phyloP scores from a whole-genome alignment of 1,140 invertebrate genomes.

The Aphidius gifuensis region DNA sequence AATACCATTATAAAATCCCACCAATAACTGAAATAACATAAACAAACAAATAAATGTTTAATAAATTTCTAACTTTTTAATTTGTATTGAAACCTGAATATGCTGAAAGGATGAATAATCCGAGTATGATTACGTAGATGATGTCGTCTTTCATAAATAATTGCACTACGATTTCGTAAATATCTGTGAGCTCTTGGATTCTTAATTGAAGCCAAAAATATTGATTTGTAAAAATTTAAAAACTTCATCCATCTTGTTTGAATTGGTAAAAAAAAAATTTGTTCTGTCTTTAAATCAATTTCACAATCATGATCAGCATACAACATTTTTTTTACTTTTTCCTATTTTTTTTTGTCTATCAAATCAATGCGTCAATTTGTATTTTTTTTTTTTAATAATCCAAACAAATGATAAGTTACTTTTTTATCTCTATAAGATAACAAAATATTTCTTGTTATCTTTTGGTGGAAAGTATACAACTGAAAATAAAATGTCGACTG shows the following conservation, averaged over 20 bases:
- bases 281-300: conserved; percentile 24
- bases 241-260: conserved; percentile 25
- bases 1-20: conserved; percentile 44
- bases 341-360: too few relatives aligned
- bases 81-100: conserved; percentile 40
- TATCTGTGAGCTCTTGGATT: conserved; percentile 39
- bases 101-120: conserved; percentile 49
- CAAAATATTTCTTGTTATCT: too few relatives aligned
- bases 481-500: too few relatives aligned
- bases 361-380: too few relatives aligned
- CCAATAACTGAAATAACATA: conserved; percentile 29
- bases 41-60: conserved; percentile 16
- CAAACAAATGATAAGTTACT: too few relatives aligned
- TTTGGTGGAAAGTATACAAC: too few relatives aligned
- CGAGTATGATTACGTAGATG: conserved; percentile 35
- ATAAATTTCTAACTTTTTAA: background rate
- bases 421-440: too few relatives aligned
- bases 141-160: conserved; percentile 39
- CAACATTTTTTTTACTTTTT: conserved; percentile 27
- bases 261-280: conserved; percentile 34
- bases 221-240: conserved; percentile 15
- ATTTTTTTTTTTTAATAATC: too few relatives aligned
- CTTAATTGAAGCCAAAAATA: conserved; percentile 37
- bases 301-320: conserved; percentile 36
- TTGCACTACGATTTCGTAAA: conserved; percentile 41